phyloP scores from a whole-genome alignment of 2,113 vertebrate species.

The Ceyx margarethae region DNA sequence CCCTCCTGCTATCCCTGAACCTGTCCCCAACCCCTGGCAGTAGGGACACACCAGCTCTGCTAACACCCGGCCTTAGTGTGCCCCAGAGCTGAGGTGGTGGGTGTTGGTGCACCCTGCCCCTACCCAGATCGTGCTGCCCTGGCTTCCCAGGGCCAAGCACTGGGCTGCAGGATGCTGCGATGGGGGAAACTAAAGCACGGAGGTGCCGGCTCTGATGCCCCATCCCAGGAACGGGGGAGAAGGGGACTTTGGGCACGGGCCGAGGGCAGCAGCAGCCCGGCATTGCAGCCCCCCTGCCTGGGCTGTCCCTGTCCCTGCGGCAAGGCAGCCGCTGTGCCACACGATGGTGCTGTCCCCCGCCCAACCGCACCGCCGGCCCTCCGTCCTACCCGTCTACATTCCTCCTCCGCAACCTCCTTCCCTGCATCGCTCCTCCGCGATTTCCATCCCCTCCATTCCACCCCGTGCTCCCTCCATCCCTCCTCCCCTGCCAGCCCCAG shows the following conservation, averaged over 20 bases:
- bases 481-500: neutral
- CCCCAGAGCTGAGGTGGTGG: neutral
- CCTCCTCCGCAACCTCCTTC: neutral
- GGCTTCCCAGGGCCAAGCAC: fast-evolving
- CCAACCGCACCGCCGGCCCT: neutral
- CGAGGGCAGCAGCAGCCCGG: neutral
- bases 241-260: neutral
- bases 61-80: neutral
- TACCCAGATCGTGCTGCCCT: fast-evolving
- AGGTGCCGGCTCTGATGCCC: neutral
- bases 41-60: neutral
- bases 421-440: neutral
- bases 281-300: neutral
- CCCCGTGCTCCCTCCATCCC: neutral
- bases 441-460: neutral
- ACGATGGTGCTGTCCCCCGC: slow-evolving; percentile 58
- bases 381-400: neutral
- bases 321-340: neutral
- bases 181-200: neutral
- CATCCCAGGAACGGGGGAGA: neutral
- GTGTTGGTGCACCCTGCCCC: neutral
- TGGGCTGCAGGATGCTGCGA: neutral
- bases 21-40: neutral
- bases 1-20: neutral
- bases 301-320: neutral